These are phyloP conservation scores for Vesta saturnalis DNA, from an alignment of 2,888 invertebrate genomes.

Conservation along the genomic window DNA sequence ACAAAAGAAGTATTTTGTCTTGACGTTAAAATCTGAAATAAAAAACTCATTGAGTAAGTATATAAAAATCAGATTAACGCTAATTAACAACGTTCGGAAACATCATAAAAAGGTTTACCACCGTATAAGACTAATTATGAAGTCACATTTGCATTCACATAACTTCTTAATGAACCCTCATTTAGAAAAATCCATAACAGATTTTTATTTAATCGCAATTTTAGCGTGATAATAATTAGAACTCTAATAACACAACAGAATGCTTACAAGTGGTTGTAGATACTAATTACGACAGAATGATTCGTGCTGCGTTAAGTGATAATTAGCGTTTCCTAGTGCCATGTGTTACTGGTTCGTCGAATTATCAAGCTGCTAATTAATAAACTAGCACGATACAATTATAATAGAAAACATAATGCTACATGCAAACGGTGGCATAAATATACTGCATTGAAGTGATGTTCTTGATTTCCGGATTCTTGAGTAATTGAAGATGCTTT, in stretches of 20 bases:
- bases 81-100: no score
- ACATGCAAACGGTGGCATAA: slow-evolving; percentile 26
- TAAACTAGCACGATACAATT: slow-evolving; percentile 30
- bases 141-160: no score
- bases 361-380: slow-evolving; percentile 32
- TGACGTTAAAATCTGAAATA: background rate
- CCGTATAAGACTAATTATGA: no score
- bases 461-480: slow-evolving; percentile 11
- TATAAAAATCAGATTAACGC: no score
- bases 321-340: slow-evolving; percentile 32
- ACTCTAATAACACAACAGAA: slow-evolving; percentile 15
- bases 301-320: slow-evolving; percentile 34
- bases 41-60: no score
- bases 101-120: no score
- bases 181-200: background rate
- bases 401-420: slow-evolving; percentile 29
- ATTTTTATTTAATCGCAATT: slow-evolving; percentile 8
- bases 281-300: slow-evolving; percentile 35
- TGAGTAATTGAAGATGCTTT: slow-evolving; percentile 1
- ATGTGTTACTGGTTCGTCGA: slow-evolving; percentile 31
- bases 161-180: background rate
- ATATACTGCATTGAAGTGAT: background rate
- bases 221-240: slow-evolving; percentile 22
- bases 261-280: slow-evolving; percentile 28
- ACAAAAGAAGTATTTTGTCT: background rate